Conservation (phyloP, 2,888 invertebrate species). For the Orthosia gracilis region DNA sequence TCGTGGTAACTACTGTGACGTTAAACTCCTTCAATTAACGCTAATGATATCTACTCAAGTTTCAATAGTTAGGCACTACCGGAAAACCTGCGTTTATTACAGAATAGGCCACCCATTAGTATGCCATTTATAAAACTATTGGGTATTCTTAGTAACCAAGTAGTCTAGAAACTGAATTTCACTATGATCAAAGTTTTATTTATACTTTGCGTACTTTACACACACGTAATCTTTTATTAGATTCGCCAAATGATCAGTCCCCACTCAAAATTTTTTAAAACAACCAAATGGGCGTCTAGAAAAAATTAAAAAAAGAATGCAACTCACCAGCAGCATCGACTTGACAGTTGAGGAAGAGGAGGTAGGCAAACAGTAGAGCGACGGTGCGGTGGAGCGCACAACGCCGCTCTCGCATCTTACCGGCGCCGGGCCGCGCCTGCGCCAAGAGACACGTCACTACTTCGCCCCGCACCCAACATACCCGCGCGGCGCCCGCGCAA, state of each 20-base stretch:
- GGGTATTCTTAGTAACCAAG: background rate
- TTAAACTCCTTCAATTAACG: slow-evolving; percentile 47
- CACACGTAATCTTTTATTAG: no score
- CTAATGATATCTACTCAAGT: slow-evolving; percentile 15
- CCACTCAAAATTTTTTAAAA: background rate
- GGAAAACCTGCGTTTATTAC: background rate
- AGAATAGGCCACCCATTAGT: background rate
- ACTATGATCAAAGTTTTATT: background rate
- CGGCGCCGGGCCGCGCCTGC: slow-evolving; percentile 90
- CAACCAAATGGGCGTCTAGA: slow-evolving; percentile 74
- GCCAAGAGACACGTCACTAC: slow-evolving; percentile 87
- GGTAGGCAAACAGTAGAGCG: slow-evolving; percentile 87
- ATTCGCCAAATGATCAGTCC: background rate
- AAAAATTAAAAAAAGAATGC: slow-evolving; percentile 56
- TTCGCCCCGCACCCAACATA: slow-evolving; percentile 80
- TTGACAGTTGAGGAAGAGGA: slow-evolving; percentile 86
- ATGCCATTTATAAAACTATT: background rate
- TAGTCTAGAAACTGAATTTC: background rate
- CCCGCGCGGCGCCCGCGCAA: slow-evolving; percentile 83
- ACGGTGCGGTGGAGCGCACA: slow-evolving; percentile 87
- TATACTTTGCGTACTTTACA: background rate
- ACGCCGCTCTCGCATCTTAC: slow-evolving; percentile 90
- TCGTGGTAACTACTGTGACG: slow-evolving; percentile 31
- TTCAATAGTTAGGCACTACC: background rate
- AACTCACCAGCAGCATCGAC: slow-evolving; percentile 88